These are phyloP conservation scores for Corythornis cristatus DNA, from an alignment of 2,113 vertebrate species.

Conservation along the genomic window DNA sequence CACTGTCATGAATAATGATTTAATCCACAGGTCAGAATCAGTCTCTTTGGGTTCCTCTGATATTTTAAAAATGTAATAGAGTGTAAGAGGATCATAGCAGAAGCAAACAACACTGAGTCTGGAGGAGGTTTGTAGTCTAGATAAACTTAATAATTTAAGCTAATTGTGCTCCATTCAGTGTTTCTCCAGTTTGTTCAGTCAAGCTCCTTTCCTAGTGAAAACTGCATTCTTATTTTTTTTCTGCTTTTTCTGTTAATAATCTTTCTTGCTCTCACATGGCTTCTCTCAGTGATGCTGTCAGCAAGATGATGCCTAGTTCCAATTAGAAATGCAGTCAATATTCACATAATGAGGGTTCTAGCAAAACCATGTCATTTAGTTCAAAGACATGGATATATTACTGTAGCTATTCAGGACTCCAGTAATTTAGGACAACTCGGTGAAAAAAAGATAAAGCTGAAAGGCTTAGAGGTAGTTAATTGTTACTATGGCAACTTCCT, in stretches of 20 bases:
- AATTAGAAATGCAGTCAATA: slow-evolving; percentile 65
- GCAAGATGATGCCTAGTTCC: slow-evolving; percentile 13
- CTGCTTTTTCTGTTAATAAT: neutral
- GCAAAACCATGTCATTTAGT: slow-evolving; percentile 58
- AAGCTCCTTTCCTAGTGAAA: neutral
- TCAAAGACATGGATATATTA: slow-evolving; percentile 58
- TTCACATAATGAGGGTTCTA: slow-evolving; percentile 45
- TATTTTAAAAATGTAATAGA: neutral
- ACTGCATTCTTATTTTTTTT: neutral
- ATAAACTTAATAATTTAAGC: neutral
- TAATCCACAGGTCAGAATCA: neutral
- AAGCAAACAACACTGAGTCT: neutral
- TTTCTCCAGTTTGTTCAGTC: neutral
- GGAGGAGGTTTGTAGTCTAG: neutral
- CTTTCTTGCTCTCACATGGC: neutral
- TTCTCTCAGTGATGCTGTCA: slow-evolving; percentile 26
- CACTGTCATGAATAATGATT: neutral
- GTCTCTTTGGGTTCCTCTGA: neutral
- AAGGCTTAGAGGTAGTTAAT: slow-evolving; percentile 58
- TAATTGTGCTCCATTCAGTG: neutral
- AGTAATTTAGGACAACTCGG: slow-evolving; percentile 57
- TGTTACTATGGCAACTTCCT: slow-evolving; percentile 56
- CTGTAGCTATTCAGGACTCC: slow-evolving; percentile 39
- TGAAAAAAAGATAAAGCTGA: slow-evolving; percentile 44
- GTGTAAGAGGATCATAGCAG: neutral